Evolutionary conservation across 2,113 vertebrate genomes (phyloP).

Genomic region (Oncorhynchus gorbuscha): DNA sequence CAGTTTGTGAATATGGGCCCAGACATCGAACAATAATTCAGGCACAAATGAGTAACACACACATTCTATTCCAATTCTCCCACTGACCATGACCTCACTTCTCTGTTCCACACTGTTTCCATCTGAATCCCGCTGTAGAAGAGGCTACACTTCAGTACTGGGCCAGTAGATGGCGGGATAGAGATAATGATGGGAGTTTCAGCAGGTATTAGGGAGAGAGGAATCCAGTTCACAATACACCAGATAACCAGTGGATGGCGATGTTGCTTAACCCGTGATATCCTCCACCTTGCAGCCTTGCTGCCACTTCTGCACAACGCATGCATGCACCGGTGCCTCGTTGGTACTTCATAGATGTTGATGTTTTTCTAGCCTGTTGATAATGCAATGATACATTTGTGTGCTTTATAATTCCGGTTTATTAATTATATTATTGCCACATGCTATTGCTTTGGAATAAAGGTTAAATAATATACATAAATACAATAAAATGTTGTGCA

Average conservation of each 20-base stretch:
- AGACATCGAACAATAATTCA: too few species aligned
- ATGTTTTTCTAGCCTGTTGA: not conserved
- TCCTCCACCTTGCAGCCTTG: too few species aligned
- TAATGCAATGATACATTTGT: not conserved
- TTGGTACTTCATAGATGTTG: not conserved
- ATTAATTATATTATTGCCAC: slow-evolving; percentile 2
- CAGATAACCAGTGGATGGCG: slow-evolving; percentile 34
- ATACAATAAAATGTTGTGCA: too few species aligned
- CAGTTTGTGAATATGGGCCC: too few species aligned
- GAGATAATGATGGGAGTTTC: too few species aligned
- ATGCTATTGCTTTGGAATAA: too few species aligned
- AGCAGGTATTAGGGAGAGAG: not conserved
- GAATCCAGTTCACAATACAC: not conserved
- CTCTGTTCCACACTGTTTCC: too few species aligned
- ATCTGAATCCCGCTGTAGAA: not conserved
- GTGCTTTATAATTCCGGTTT: slow-evolving; percentile 32
- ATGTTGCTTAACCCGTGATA: not conserved
- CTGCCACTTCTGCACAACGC: too few species aligned
- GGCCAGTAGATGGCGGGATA: too few species aligned
- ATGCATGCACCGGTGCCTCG: not conserved
- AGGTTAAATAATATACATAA: too few species aligned
- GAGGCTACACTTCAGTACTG: not conserved
- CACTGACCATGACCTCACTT: too few species aligned
- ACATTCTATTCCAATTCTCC: not conserved
- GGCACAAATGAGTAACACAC: not conserved